Conservation (phyloP, 2,797 vertebrate genomes). For the Lophotriccus pileatus region DNA sequence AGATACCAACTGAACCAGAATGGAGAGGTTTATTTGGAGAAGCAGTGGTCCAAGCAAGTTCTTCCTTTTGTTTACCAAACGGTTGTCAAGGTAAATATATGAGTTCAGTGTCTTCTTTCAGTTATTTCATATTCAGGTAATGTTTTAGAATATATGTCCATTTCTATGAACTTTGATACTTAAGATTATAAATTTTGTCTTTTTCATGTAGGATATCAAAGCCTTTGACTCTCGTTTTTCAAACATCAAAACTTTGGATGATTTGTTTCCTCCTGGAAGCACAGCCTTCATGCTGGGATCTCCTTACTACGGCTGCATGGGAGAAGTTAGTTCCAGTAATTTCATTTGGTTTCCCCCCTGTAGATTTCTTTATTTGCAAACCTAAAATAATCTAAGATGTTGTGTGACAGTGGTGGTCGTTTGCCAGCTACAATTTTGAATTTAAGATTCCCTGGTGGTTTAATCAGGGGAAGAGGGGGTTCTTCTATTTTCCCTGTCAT, state of each 20-base stretch:
- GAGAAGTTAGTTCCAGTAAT: slow-evolving; percentile 83
- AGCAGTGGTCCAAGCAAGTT: slow-evolving; percentile 95
- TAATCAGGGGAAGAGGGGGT: neutral
- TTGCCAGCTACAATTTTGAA: neutral
- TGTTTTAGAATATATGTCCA: neutral
- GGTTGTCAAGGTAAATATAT: slow-evolving; percentile 86
- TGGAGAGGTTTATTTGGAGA: slow-evolving; percentile 90
- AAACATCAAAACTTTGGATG: slow-evolving; percentile 86
- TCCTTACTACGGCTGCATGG: slow-evolving; percentile 93
- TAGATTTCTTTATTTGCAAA: neutral
- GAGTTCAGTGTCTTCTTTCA: neutral
- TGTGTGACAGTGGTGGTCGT: neutral
- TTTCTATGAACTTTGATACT: neutral
- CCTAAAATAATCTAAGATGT: neutral
- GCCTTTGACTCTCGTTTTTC: slow-evolving; percentile 86
- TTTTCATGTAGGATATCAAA: slow-evolving; percentile 83
- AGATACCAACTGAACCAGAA: slow-evolving; percentile 87
- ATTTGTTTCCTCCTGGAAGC: slow-evolving; percentile 86
- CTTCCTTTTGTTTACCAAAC: slow-evolving; percentile 92
- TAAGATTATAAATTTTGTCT: neutral
- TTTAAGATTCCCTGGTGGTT: neutral
- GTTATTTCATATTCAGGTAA: neutral
- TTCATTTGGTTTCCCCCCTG: neutral
- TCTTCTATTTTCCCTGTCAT: neutral
- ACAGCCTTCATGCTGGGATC: slow-evolving; percentile 94